phyloP scores from a whole-genome alignment of 2,113 vertebrate species.

The Thryonomys swinderianus region DNA sequence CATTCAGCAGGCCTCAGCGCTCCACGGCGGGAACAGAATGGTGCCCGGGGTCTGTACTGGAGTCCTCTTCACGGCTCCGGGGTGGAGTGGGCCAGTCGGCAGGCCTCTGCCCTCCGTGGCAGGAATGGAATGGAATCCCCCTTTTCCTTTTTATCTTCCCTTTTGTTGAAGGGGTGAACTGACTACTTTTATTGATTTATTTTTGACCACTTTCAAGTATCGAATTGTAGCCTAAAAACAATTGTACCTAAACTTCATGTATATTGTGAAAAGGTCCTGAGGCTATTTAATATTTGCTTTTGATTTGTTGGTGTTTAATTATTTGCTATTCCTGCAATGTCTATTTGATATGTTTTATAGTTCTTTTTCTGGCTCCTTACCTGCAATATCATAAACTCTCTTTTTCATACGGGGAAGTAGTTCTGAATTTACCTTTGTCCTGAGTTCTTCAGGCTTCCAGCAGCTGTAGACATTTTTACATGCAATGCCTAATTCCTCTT shows the following conservation, averaged over 20 bases:
- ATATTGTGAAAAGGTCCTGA: not conserved
- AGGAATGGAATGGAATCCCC: too few species aligned
- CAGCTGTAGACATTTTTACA: not conserved
- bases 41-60: too few species aligned
- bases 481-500: not conserved
- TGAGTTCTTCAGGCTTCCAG: not conserved
- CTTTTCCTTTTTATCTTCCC: not conserved
- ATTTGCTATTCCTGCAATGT: not conserved
- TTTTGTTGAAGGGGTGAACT: not conserved
- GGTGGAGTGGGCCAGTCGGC: too few species aligned
- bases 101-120: too few species aligned
- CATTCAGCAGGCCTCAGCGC: too few species aligned
- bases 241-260: not conserved
- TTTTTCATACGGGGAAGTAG: not conserved
- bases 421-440: not conserved
- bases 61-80: too few species aligned
- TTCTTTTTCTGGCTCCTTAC: not conserved
- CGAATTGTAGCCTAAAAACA: not conserved
- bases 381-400: not conserved
- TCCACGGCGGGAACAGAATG: too few species aligned
- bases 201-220: not conserved
- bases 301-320: not conserved
- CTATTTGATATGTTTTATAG: not conserved
- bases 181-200: not conserved
- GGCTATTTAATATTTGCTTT: not conserved